Percentiles rank a stretch among this genome's conserved stretches.
Evolutionary conservation across 2,888 invertebrate species (phyloP).

Genomic region (Nephrocerus scutellatus): DNA sequence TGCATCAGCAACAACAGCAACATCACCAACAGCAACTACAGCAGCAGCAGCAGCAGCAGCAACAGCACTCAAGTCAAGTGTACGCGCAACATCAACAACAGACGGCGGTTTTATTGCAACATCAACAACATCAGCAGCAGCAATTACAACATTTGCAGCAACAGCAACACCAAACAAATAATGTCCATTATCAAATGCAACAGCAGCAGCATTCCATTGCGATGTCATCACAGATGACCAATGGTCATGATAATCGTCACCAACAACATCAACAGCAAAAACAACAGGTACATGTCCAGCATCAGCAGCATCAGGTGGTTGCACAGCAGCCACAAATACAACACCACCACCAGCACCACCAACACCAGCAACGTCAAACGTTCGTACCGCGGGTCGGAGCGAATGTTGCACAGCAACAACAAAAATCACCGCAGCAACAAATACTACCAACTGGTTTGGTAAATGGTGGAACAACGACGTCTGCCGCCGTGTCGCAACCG

Average conservation of each 20-base stretch:
- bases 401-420: conserved; percentile 19
- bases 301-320: conserved; percentile 15
- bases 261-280: conserved; percentile 10
- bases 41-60: conserved; percentile 15
- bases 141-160: conserved; percentile 15
- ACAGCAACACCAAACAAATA: conserved; percentile 5
- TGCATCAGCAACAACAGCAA: conserved; percentile 28
- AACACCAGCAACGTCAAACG: conserved; percentile 30
- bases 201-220: conserved; percentile 22
- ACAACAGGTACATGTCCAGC: conserved; percentile 14
- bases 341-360: conserved; percentile 21
- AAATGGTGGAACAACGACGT: conserved; percentile 30
- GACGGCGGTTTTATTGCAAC: too few species aligned
- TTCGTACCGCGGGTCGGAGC: conserved; percentile 37
- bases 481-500: conserved; percentile 19
- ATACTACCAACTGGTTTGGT: conserved; percentile 37
- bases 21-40: conserved; percentile 22
- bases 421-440: conserved; percentile 21
- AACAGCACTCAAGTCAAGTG: not conserved
- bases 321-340: conserved; percentile 19
- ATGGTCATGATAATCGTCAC: conserved; percentile 14
- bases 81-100: not conserved
- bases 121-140: conserved; percentile 10
- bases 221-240: conserved; percentile 17
- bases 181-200: conserved; percentile 15